Evolutionary conservation across 2,113 vertebrate species (phyloP).

Genomic region (Casuarius casuarius): DNA sequence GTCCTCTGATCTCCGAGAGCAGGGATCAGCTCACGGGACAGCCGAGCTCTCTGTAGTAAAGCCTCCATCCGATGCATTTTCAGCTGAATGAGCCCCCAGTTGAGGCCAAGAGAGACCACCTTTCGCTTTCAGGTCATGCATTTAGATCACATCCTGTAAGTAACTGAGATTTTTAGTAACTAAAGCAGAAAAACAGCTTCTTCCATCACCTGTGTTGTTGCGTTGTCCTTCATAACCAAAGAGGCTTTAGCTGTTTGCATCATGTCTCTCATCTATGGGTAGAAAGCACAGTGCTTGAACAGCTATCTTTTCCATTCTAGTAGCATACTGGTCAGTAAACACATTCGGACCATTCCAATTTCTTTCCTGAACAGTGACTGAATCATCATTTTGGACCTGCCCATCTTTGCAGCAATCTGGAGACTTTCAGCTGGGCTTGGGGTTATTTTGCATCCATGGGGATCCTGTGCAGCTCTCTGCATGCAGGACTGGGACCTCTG

Average conservation of each 20-base stretch:
- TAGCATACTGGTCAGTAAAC: neutral
- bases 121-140: neutral
- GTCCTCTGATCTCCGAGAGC: neutral
- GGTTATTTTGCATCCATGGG: neutral
- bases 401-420: neutral
- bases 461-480: neutral
- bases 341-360: neutral
- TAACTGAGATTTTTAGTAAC: neutral
- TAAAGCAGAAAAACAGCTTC: neutral
- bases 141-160: neutral
- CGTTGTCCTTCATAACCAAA: neutral
- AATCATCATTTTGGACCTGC: neutral
- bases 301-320: neutral
- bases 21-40: neutral
- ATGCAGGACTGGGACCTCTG: neutral
- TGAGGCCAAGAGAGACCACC: neutral
- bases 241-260: neutral
- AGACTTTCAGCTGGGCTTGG: neutral
- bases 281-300: neutral
- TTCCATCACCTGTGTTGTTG: neutral
- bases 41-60: neutral
- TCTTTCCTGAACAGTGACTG: neutral
- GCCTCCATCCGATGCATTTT: neutral
- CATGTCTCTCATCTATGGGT: fast-evolving
- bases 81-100: neutral